Evolutionary conservation across 2,113 vertebrate genomes (phyloP), one percentile per base, ranked within the genome.

Genomic region (Melanocharis versteri): DNA sequence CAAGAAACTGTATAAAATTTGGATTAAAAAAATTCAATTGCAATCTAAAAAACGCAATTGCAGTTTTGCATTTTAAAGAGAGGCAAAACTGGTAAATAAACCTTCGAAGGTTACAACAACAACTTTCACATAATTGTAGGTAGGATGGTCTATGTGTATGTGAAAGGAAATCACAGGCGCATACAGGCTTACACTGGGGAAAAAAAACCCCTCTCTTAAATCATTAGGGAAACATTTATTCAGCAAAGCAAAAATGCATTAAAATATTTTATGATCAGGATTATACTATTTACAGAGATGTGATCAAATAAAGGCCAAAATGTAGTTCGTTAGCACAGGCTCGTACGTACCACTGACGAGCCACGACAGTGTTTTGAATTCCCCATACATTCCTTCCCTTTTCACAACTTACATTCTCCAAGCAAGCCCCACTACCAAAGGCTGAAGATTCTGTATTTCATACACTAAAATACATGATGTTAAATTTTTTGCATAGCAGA

Each of bases 1-100:
- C 89, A 95, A 97, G 88, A 97, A 96, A 83, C 76, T 88, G 85
- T 28, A 65, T 87, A 94, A 96, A 97, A 96, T 96, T 96, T 97
- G 95, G 93, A 94, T 87, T 92, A 26, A 83, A 92, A 96, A 95
- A 96, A 93, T 22, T 93, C 66, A 70, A 73, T 85, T 95, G 94
- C 4, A 20, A 81, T 71, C 42, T 79, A 83, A 90, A 93, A 96
- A 79, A 15, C 0, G 1, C 64, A 87, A 48, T 31, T 93, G 80
- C 71, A 61, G 28, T 76, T 96, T 96, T 85, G 79, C 60, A 53
- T 90, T 77, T 76, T 69, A 33, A 78, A 51, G 79, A 89, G 75
- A 94, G 56, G 71, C 26, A 84, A 88, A 92, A 93, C 27, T 76
- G n/a, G 58, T 56, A 97, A 84, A 94, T 85, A 97, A 95, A 80